A percentile compares a stretch with the other conserved stretches of the same genome.
Conservation (phyloP, 2,888 invertebrate genomes). For the Pachycephus smyrnensis region DNA sequence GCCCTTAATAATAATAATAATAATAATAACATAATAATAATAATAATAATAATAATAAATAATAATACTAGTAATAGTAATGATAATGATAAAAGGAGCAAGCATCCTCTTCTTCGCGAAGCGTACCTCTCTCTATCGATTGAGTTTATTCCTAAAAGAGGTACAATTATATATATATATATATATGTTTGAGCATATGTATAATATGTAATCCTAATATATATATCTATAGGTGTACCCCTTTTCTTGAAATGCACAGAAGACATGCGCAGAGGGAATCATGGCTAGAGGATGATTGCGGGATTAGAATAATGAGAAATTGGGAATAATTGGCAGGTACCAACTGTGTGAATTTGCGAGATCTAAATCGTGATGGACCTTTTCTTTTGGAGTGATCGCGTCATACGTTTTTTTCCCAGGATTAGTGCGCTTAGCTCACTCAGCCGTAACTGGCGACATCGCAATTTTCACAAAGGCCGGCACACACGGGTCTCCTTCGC, state of each 20-base stretch:
- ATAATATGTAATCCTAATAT: too few species aligned
- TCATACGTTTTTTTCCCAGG: not conserved
- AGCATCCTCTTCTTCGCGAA: not conserved
- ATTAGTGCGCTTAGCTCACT: not conserved
- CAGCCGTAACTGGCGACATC: slow-evolving; percentile 16
- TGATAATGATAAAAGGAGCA: not conserved
- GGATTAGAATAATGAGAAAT: not conserved
- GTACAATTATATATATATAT: too few species aligned
- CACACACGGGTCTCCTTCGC: slow-evolving; percentile 33
- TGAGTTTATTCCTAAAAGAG: too few species aligned
- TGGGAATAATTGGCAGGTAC: not conserved
- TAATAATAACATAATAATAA: not conserved
- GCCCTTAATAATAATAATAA: not conserved
- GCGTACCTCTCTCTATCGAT: not conserved
- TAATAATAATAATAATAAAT: not conserved
- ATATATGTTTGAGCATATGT: too few species aligned
- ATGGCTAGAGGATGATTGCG: not conserved
- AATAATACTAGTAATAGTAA: not conserved
- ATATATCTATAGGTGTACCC: not conserved
- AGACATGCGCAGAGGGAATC: not conserved
- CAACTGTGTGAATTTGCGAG: not conserved
- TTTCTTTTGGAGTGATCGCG: not conserved
- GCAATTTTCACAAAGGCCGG: slow-evolving; percentile 2
- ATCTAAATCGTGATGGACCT: not conserved
- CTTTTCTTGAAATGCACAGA: not conserved